Conservation (phyloP, 2,888 invertebrate genomes). For the Scelioninae gen. 2 region DNA sequence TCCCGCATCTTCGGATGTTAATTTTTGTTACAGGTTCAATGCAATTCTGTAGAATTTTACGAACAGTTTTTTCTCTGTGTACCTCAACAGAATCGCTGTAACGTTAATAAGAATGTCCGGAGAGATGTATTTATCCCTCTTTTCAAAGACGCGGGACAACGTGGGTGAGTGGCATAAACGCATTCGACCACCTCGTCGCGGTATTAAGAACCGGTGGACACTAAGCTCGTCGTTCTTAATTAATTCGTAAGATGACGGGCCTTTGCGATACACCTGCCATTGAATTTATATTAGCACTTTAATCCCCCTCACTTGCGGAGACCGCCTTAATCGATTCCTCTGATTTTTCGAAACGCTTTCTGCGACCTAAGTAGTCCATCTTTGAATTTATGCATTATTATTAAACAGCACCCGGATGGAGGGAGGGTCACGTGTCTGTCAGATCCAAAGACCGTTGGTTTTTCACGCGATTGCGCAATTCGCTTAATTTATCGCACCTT, state of each 20-base stretch:
- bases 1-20: too few species aligned
- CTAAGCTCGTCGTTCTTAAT: slow-evolving; percentile 61
- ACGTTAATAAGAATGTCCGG: slow-evolving; percentile 28
- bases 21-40: too few species aligned
- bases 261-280: slow-evolving; percentile 60
- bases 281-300: slow-evolving; percentile 59
- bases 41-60: too few species aligned
- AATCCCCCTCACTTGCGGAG: slow-evolving; percentile 55
- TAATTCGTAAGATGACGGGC: slow-evolving; percentile 61
- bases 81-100: slow-evolving; percentile 7
- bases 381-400: slow-evolving; percentile 31
- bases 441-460: slow-evolving; percentile 12
- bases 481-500: neutral
- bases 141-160: slow-evolving; percentile 39
- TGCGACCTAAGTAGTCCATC: slow-evolving; percentile 40
- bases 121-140: slow-evolving; percentile 10
- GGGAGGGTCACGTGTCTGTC: slow-evolving; percentile 16
- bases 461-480: neutral
- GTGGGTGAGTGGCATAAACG: slow-evolving; percentile 60
- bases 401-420: slow-evolving; percentile 20
- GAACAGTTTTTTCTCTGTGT: neutral
- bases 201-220: slow-evolving; percentile 59
- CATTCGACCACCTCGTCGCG: slow-evolving; percentile 58
- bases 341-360: slow-evolving; percentile 50
- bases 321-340: slow-evolving; percentile 51